Conservation (phyloP, 1,140 invertebrate species). For the Neuroterus valhalla region DNA sequence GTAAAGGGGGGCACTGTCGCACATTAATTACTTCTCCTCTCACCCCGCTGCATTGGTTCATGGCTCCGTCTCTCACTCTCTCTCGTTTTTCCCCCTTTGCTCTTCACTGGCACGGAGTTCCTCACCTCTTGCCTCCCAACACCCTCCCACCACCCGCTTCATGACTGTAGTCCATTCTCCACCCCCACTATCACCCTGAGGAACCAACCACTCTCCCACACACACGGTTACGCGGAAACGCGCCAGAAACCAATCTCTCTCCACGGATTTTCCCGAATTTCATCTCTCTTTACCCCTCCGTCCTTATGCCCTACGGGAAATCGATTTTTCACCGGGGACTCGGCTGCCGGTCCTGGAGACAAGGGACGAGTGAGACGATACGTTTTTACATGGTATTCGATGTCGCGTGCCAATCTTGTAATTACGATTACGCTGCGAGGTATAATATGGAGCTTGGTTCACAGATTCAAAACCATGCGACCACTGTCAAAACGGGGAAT, state of each 20-base stretch:
- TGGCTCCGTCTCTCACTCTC: slow-evolving; percentile 41
- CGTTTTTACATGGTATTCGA: neutral
- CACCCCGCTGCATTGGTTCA: slow-evolving; percentile 46
- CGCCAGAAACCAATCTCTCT: slow-evolving; percentile 57
- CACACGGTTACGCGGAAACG: slow-evolving; percentile 41
- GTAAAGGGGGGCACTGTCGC: slow-evolving; percentile 61
- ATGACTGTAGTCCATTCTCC: slow-evolving; percentile 30
- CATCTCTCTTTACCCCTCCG: slow-evolving; percentile 46
- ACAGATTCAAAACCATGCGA: too few relatives aligned
- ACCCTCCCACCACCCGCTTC: slow-evolving; percentile 9
- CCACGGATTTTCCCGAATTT: slow-evolving; percentile 51
- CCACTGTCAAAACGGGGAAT: too few relatives aligned
- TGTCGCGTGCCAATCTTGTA: neutral
- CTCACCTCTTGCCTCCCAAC: too few relatives aligned
- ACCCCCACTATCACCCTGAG: neutral
- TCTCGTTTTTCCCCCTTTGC: slow-evolving; percentile 50
- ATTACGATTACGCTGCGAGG: too few relatives aligned
- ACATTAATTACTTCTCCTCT: slow-evolving; percentile 69
- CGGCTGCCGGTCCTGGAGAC: slow-evolving; percentile 60
- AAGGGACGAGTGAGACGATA: slow-evolving; percentile 34
- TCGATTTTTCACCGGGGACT: slow-evolving; percentile 70
- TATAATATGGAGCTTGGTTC: too few relatives aligned
- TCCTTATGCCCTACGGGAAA: slow-evolving; percentile 69
- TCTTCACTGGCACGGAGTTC: slow-evolving; percentile 21
- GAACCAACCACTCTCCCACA: neutral